phyloP scores from a whole-genome alignment of 2,888 invertebrate genomes.

The Candidula unifasciata region DNA sequence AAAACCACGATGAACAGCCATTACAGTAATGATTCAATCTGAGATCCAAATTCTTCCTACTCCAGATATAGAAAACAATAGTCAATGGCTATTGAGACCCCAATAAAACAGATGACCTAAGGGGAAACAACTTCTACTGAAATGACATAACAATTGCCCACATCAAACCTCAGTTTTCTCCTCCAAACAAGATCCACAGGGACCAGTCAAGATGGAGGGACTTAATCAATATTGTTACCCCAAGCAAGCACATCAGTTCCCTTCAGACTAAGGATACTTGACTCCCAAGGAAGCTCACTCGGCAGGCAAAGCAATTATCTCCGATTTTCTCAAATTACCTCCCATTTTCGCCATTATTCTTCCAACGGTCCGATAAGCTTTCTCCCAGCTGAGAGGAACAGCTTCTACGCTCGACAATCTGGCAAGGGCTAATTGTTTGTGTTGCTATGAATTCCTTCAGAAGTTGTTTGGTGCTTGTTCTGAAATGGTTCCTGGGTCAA shows the following conservation, averaged over 20 bases:
- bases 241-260: constrained; percentile 1
- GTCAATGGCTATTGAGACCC: too few species aligned
- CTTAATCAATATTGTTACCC: constrained; percentile 19
- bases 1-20: too few species aligned
- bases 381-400: constrained; percentile 2
- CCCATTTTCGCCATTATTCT: constrained; percentile 26
- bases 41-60: too few species aligned
- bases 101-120: too few species aligned
- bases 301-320: constrained; percentile 45
- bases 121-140: neutral
- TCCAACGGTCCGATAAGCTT: constrained; percentile 21
- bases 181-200: neutral
- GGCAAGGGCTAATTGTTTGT: constrained; percentile 18
- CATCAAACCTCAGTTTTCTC: neutral
- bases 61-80: too few species aligned
- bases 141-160: neutral
- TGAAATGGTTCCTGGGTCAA: neutral
- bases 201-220: neutral
- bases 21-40: too few species aligned
- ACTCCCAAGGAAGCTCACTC: neutral
- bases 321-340: constrained; percentile 41
- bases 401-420: constrained; percentile 22
- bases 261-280: constrained; percentile 31
- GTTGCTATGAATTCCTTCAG: neutral
- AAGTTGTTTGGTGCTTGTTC: neutral